Conservation (phyloP, 2,113 vertebrate genomes). For the Murina feae region DNA sequence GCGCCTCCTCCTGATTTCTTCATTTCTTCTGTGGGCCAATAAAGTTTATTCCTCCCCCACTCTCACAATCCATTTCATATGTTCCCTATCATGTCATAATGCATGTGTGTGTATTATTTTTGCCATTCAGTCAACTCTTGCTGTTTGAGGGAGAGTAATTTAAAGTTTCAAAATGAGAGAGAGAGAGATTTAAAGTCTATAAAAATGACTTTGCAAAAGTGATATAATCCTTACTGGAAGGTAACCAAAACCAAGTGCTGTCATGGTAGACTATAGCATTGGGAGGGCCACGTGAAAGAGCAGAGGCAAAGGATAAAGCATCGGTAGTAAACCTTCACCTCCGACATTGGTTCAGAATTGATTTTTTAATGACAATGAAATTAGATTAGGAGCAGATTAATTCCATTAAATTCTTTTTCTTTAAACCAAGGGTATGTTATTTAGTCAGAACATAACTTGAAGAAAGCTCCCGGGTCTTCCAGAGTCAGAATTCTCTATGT, state of each 20-base stretch:
- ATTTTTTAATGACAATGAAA: background rate
- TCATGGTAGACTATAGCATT: background rate
- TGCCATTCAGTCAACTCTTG: conserved; percentile 48
- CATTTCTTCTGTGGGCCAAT: conserved; percentile 76
- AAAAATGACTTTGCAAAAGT: conserved; percentile 13
- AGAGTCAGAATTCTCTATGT: background rate
- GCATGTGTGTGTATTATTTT: conserved; percentile 80
- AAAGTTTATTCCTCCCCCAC: conserved; percentile 79
- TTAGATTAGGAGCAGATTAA: background rate
- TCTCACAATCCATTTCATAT: conserved; percentile 66
- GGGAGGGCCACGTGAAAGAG: background rate
- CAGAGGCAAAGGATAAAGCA: background rate
- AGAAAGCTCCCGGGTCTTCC: background rate
- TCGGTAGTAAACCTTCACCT: background rate
- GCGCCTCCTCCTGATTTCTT: background rate
- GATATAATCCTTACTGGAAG: background rate
- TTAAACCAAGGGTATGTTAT: background rate
- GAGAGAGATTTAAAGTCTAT: background rate
- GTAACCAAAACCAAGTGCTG: background rate
- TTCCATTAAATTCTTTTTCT: background rate
- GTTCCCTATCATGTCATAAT: conserved; percentile 74
- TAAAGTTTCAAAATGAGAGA: conserved; percentile 7
- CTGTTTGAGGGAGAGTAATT: conserved; percentile 56
- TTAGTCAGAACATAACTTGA: conserved; percentile 14
- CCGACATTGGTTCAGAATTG: background rate